Conservation (phyloP, 64 coral and sea anemone species). For the Actinia tenebrosa region DNA sequence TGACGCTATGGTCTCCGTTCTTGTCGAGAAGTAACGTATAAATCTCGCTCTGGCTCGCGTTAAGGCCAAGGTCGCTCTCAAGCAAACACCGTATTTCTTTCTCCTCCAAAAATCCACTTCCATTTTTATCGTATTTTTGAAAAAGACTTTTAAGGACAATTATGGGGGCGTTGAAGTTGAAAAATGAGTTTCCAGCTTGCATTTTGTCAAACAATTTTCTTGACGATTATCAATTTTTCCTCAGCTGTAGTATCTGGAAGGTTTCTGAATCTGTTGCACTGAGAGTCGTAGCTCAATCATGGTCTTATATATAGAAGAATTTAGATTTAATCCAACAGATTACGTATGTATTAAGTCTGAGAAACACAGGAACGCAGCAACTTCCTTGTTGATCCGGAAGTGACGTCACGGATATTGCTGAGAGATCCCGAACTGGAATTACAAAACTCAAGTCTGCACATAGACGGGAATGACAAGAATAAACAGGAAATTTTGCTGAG, state of each 20-base stretch:
- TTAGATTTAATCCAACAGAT: not conserved
- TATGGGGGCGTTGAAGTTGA: conserved; percentile 47
- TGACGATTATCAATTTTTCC: not conserved
- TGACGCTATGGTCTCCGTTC: conserved; percentile 52
- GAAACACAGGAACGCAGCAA: not conserved
- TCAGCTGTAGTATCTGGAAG: not conserved
- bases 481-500: not conserved
- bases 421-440: not conserved
- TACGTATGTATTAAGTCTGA: not conserved
- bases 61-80: conserved; percentile 69
- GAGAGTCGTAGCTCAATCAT: not conserved
- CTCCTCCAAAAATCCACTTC: conserved; percentile 38
- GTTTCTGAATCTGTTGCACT: not conserved
- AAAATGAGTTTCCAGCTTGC: conserved; percentile 66
- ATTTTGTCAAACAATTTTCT: conserved; percentile 28
- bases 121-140: conserved; percentile 64
- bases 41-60: conserved; percentile 34
- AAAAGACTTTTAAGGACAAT: conserved; percentile 72
- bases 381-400: not conserved
- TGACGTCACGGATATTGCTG: not conserved
- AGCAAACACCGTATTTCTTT: conserved; percentile 53
- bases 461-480: not conserved
- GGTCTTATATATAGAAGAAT: not conserved
- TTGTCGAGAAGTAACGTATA: conserved; percentile 72
- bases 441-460: not conserved